These are phyloP conservation scores for Epizoanthus ramosus DNA, from an alignment of 92 coral and sea anemone species.

Conservation along the genomic window DNA sequence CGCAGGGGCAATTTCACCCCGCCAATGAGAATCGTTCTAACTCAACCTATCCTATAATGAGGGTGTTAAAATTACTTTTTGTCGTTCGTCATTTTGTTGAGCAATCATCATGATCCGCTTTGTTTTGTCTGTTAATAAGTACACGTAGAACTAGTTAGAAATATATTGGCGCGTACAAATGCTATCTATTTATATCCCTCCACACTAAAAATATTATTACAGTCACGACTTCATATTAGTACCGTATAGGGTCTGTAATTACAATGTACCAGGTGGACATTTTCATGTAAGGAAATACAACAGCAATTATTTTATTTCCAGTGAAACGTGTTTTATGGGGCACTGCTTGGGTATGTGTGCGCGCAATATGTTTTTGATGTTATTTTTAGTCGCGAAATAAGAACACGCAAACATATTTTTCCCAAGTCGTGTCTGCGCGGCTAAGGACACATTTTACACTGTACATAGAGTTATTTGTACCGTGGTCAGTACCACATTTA, in stretches of 20 bases:
- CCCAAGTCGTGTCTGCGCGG: too few species aligned
- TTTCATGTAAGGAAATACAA: conserved; percentile 42
- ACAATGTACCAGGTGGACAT: conserved; percentile 27
- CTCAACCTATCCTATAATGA: neutral
- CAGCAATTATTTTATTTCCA: conserved; percentile 32
- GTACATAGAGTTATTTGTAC: too few species aligned
- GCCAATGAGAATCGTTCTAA: too few species aligned
- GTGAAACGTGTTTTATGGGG: neutral
- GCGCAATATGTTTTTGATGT: too few species aligned
- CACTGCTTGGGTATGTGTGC: too few species aligned
- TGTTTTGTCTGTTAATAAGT: conserved; percentile 31
- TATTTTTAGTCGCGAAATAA: too few species aligned
- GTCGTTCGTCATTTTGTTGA: neutral
- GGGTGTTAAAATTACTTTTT: neutral
- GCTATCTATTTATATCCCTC: conserved; percentile 34
- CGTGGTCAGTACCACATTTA: too few species aligned
- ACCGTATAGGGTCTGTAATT: neutral
- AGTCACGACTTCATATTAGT: conserved; percentile 8
- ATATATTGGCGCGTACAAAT: conserved; percentile 17
- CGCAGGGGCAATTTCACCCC: too few species aligned
- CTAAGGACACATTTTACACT: too few species aligned
- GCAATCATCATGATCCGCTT: conserved; percentile 13
- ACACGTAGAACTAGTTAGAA: conserved; percentile 2
- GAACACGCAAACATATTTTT: too few species aligned
- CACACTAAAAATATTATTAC: conserved; percentile 12